Evolutionary conservation across 64 coral and sea anemone species (phyloP).

Genomic region (Stichodactyla helianthus): DNA sequence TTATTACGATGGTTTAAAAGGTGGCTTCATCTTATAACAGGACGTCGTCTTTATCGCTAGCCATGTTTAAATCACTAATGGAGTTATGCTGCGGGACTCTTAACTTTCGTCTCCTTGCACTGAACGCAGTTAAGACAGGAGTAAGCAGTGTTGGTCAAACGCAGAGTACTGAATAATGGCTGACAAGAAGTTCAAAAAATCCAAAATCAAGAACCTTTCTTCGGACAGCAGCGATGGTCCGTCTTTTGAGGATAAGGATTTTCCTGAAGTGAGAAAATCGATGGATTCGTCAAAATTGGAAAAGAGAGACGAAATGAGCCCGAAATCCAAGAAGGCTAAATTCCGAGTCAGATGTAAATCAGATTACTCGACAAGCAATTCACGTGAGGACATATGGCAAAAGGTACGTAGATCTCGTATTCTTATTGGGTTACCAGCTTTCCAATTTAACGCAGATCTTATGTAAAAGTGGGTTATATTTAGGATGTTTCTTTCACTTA

Average conservation of each 20-base stretch:
- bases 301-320: not conserved
- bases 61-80: not conserved
- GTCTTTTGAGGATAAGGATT: not conserved
- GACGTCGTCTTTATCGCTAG: not conserved
- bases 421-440: not conserved
- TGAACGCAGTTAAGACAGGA: not conserved
- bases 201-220: not conserved
- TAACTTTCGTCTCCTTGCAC: not conserved
- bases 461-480: not conserved
- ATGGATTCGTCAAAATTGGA: not conserved
- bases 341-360: not conserved
- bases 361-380: not conserved
- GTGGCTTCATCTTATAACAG: not conserved
- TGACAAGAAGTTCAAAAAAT: not conserved
- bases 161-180: not conserved
- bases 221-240: constrained; percentile 3
- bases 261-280: not conserved
- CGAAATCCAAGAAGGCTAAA: not conserved
- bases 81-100: not conserved
- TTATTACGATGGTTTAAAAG: not conserved
- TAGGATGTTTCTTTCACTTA: not conserved
- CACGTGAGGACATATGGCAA: not conserved
- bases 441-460: not conserved
- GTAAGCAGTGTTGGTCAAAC: not conserved
- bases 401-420: not conserved